Conservation (phyloP, 53 echinoderm and acorn worm genomes). For the Temnopleurus reevesii region DNA sequence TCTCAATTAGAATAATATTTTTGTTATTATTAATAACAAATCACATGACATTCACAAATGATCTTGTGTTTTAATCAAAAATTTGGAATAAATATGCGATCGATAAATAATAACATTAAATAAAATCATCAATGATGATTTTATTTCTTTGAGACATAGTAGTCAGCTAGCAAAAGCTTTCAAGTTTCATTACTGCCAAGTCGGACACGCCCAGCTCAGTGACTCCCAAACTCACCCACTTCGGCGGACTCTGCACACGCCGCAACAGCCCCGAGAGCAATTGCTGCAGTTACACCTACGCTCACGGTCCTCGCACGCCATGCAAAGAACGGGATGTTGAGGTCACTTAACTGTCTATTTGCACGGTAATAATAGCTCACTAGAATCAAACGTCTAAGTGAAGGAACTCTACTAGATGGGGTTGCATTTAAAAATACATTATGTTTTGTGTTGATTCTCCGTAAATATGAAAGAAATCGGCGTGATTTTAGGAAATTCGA, state of each 20-base stretch:
- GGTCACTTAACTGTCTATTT: constrained; percentile 1
- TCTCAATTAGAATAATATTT: too few relatives aligned
- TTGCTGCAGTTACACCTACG: background rate
- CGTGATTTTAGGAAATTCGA: constrained; percentile 17
- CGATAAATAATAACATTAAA: too few relatives aligned
- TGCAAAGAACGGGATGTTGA: background rate
- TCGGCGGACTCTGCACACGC: constrained; percentile 51
- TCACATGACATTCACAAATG: too few relatives aligned
- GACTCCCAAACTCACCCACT: constrained; percentile 7
- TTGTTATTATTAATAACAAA: too few relatives aligned
- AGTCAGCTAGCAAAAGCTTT: too few relatives aligned
- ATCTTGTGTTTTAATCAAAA: too few relatives aligned
- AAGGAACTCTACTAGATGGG: background rate
- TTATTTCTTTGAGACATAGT: too few relatives aligned
- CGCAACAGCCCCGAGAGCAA: constrained; percentile 57
- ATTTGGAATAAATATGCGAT: too few relatives aligned
- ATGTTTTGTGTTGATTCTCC: background rate
- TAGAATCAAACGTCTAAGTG: background rate
- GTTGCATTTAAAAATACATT: background rate
- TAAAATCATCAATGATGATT: too few relatives aligned
- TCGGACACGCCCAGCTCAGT: too few relatives aligned
- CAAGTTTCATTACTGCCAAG: too few relatives aligned
- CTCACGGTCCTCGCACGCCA: background rate
- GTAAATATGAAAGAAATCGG: constrained; percentile 1
- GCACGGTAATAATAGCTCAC: background rate